A percentile compares a stretch with the other conserved stretches of the same genome.
phyloP scores from a whole-genome alignment of 2,888 invertebrate species.

The Ophion slaviceki region DNA sequence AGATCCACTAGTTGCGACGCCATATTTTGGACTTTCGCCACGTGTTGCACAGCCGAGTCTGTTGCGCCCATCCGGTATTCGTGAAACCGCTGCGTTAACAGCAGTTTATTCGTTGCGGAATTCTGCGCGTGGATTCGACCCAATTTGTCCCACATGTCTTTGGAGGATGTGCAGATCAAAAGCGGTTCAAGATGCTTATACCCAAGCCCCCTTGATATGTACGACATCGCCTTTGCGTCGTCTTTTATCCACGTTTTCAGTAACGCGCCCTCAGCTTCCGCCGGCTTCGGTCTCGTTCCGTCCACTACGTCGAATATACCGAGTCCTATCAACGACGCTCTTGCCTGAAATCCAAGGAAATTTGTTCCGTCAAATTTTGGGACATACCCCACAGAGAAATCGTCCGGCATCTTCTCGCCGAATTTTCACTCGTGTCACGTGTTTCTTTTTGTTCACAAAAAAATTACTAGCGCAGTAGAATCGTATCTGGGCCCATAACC shows the following conservation, averaged over 20 bases:
- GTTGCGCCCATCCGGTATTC: constrained; percentile 54
- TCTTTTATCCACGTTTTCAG: constrained; percentile 32
- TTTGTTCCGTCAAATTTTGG: constrained; percentile 46
- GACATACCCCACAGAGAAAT: constrained; percentile 24
- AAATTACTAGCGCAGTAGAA: too few species aligned
- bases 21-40: constrained; percentile 58
- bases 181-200: constrained; percentile 50
- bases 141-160: constrained; percentile 61
- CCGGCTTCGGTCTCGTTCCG: neutral
- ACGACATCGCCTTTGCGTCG: constrained; percentile 46
- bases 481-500: too few species aligned
- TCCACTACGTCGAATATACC: constrained; percentile 39
- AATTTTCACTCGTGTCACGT: too few species aligned
- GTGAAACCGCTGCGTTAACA: constrained; percentile 46
- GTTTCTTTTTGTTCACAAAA: too few species aligned
- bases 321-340: too few species aligned
- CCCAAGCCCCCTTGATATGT: constrained; percentile 38
- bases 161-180: constrained; percentile 60
- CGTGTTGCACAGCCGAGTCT: constrained; percentile 57
- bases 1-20: constrained; percentile 18
- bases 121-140: constrained; percentile 60
- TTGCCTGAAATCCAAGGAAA: constrained; percentile 34
- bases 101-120: constrained; percentile 53
- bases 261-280: too few species aligned
- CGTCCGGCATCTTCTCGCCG: constrained; percentile 10